Conservation (phyloP, 1,140 invertebrate genomes). For the Bombus superbus region DNA sequence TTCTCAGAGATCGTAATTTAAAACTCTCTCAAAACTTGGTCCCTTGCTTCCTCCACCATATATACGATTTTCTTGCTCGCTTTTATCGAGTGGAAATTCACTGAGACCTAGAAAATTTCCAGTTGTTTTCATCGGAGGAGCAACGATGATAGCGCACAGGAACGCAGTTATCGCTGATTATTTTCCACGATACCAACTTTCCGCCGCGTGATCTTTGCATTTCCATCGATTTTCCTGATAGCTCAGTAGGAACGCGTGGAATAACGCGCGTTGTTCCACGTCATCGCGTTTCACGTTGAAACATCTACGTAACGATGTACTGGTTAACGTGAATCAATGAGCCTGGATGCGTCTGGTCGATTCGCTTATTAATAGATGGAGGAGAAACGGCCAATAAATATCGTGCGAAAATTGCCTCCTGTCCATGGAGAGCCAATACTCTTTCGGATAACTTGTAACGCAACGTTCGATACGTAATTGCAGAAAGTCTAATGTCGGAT, state of each 20-base stretch:
- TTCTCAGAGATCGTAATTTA: neutral
- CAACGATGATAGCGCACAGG: neutral
- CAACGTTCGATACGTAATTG: neutral
- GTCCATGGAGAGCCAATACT: no score
- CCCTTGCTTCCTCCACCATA: neutral
- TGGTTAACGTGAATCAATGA: neutral
- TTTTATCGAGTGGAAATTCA: neutral
- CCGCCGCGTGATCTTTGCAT: neutral
- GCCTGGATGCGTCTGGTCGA: neutral
- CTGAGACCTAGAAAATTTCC: neutral
- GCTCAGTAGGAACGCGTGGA: neutral
- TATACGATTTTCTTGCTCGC: neutral
- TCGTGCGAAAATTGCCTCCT: neutral
- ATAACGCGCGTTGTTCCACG: constrained; percentile 20
- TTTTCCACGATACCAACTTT: constrained; percentile 26
- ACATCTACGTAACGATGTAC: neutral
- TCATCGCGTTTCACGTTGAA: neutral
- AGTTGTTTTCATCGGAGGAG: neutral
- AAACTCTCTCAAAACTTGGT: neutral
- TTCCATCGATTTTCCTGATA: constrained; percentile 9
- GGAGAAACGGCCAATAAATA: neutral
- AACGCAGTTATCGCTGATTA: constrained; percentile 31
- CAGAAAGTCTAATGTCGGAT: neutral
- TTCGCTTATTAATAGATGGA: neutral
- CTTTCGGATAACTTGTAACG: neutral